Percentiles rank a stretch among this genome's conserved stretches.
Conservation (phyloP, 2,113 vertebrate species). For the Chaetodon trifascialis region DNA sequence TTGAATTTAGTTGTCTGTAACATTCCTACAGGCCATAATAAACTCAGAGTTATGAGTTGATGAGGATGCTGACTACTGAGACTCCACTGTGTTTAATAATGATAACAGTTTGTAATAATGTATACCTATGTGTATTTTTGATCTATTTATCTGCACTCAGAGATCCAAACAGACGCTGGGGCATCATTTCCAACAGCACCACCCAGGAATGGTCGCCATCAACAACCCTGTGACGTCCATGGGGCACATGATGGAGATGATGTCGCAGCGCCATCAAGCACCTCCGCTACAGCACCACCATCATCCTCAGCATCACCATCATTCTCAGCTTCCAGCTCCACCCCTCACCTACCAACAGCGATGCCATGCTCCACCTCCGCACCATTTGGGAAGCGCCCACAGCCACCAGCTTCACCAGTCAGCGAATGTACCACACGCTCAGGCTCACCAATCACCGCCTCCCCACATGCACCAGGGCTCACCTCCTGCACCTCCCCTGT, state of each 20-base stretch:
- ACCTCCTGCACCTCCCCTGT: constrained; percentile 89
- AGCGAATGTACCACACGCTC: constrained; percentile 79
- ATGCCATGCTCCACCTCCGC: constrained; percentile 89
- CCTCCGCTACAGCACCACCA: constrained; percentile 88
- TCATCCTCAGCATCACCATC: constrained; percentile 62
- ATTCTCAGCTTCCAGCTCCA: constrained; percentile 86
- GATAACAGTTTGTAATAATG: too few relatives aligned
- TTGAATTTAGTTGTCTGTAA: background rate
- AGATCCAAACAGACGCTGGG: constrained; percentile 89
- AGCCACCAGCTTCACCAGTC: constrained; percentile 89
- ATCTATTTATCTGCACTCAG: constrained; percentile 74
- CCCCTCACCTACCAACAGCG: constrained; percentile 86
- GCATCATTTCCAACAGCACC: constrained; percentile 84
- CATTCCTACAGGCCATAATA: constrained; percentile 8
- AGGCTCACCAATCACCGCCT: constrained; percentile 92
- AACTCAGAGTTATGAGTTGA: constrained; percentile 1
- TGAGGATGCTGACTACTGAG: constrained; percentile 6
- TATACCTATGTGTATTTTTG: background rate
- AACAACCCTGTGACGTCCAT: constrained; percentile 88
- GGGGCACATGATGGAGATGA: constrained; percentile 97
- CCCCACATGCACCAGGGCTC: constrained; percentile 91
- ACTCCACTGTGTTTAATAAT: constrained; percentile 1
- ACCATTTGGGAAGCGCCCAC: constrained; percentile 88
- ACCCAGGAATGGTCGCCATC: constrained; percentile 87
- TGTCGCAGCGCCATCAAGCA: constrained; percentile 91